Conservation (phyloP, 2,888 invertebrate species). For the Trichogramma evanescens region DNA sequence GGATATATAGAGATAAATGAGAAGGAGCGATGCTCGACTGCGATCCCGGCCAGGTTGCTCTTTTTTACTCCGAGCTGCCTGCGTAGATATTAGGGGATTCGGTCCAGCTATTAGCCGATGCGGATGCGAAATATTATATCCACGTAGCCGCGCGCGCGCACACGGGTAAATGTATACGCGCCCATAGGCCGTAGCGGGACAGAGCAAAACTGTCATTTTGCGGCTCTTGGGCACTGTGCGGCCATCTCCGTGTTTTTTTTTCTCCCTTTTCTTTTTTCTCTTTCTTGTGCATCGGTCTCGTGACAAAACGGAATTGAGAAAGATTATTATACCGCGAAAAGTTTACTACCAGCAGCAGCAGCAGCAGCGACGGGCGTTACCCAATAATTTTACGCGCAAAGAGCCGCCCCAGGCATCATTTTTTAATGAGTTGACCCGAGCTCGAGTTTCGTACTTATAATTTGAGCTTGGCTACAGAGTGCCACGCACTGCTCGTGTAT, state of each 20-base stretch:
- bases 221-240: background rate
- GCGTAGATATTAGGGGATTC: background rate
- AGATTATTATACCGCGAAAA: conserved; percentile 24
- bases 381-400: conserved; percentile 15
- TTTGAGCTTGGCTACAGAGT: too few relatives aligned
- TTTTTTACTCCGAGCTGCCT: too few relatives aligned
- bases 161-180: background rate
- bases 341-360: conserved; percentile 22
- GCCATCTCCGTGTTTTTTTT: background rate
- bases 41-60: too few relatives aligned
- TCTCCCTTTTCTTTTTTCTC: too few relatives aligned
- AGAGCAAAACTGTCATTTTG: conserved; percentile 18
- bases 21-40: too few relatives aligned
- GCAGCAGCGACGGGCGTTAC: conserved; percentile 17
- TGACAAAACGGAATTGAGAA: conserved; percentile 38
- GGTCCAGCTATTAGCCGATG: conserved; percentile 1
- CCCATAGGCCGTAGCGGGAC: background rate
- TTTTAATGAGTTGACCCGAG: background rate
- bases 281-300: conserved; percentile 23
- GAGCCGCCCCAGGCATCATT: conserved; percentile 4
- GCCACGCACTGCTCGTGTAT: too few relatives aligned
- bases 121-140: background rate
- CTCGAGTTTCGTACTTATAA: background rate
- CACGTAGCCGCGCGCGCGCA: background rate
- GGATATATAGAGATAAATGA: too few relatives aligned